These are phyloP conservation scores for Iselma pallidipennis DNA, from an alignment of 2,888 invertebrate species.

Conservation along the genomic window DNA sequence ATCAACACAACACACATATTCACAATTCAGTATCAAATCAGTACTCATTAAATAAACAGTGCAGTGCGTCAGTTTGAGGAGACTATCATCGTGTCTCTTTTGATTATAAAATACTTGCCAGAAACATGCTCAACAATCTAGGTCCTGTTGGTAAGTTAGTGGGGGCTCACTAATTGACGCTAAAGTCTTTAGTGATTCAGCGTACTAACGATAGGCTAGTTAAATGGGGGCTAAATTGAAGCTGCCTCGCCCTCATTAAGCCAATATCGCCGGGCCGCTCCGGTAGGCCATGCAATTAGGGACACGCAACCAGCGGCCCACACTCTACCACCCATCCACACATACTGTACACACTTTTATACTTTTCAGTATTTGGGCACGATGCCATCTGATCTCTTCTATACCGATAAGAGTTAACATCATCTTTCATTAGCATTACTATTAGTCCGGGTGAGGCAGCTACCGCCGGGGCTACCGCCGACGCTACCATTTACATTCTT, in stretches of 20 bases:
- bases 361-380: slow-evolving; percentile 42
- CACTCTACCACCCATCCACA: slow-evolving; percentile 17
- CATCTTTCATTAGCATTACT: neutral
- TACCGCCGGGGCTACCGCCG: neutral
- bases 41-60: slow-evolving; percentile 60
- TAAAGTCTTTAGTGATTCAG: slow-evolving; percentile 57
- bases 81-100: slow-evolving; percentile 4
- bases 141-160: slow-evolving; percentile 56
- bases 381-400: neutral
- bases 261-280: slow-evolving; percentile 54
- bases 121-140: slow-evolving; percentile 56
- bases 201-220: slow-evolving; percentile 57
- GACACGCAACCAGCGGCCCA: slow-evolving; percentile 39
- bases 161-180: slow-evolving; percentile 56
- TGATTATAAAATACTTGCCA: slow-evolving; percentile 1
- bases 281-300: slow-evolving; percentile 56
- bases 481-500: neutral
- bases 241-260: slow-evolving; percentile 58
- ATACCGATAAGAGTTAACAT: neutral
- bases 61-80: slow-evolving; percentile 42
- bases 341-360: slow-evolving; percentile 37
- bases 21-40: slow-evolving; percentile 59
- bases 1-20: slow-evolving; percentile 51
- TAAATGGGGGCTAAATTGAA: slow-evolving; percentile 58
- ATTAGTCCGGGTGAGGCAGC: neutral